Conservation (phyloP, 1,140 invertebrate species). For the Cardiocondyla obscurior region DNA sequence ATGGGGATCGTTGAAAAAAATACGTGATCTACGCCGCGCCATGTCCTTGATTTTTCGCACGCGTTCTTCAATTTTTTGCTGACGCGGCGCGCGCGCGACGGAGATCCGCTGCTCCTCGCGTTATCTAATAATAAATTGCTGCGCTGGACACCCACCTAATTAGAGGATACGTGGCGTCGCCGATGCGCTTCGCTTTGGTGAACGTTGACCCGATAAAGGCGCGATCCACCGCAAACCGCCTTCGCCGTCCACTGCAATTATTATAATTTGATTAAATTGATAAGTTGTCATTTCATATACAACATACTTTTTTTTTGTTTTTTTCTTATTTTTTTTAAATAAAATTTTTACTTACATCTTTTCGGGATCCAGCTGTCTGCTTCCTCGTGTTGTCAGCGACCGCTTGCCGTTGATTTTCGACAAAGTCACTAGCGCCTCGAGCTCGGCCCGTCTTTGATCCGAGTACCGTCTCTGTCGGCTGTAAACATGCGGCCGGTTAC, state of each 20-base stretch:
- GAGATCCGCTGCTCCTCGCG: neutral
- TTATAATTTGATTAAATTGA: no score
- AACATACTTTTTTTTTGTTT: neutral
- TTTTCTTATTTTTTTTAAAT: neutral
- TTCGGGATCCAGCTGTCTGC: neutral
- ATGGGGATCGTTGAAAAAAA: neutral
- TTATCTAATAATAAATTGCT: neutral
- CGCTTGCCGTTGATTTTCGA: constrained; percentile 78
- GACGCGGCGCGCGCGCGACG: neutral
- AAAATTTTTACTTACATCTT: constrained; percentile 36
- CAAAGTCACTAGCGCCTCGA: constrained; percentile 84
- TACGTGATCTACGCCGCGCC: neutral
- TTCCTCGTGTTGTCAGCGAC: neutral
- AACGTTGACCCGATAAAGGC: neutral
- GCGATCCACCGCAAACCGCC: constrained; percentile 18
- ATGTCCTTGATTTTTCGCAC: constrained; percentile 3
- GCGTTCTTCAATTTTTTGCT: neutral
- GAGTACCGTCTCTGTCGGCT: constrained; percentile 84
- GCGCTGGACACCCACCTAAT: constrained; percentile 34
- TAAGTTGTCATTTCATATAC: no score
- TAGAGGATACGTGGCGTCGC: constrained; percentile 32
- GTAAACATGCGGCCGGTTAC: constrained; percentile 43
- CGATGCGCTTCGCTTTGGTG: constrained; percentile 16
- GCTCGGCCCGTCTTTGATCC: constrained; percentile 85
- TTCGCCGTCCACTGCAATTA: constrained; percentile 23